These are phyloP conservation scores for Leptobrachium ailaonicum DNA, from an alignment of 2,113 vertebrate species.

Conservation along the genomic window DNA sequence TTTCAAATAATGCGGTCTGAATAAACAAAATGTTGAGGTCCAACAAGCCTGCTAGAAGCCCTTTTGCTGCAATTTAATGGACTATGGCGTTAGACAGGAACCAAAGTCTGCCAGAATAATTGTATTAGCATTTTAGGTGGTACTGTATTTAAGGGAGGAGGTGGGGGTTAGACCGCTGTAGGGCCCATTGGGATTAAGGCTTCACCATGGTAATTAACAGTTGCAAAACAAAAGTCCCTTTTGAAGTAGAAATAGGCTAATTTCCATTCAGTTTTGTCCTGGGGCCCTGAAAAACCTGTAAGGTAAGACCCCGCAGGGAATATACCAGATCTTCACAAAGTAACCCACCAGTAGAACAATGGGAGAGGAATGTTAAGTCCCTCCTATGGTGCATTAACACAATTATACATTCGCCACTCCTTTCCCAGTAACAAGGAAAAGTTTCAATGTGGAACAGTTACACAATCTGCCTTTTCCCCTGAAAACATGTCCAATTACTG, in stretches of 20 bases:
- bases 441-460: neutral
- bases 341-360: constrained; percentile 13
- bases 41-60: no score
- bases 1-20: no score
- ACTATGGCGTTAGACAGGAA: neutral
- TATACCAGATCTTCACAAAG: constrained; percentile 19
- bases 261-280: neutral
- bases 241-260: constrained; percentile 17
- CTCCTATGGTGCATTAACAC: constrained; percentile 11
- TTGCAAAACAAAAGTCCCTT: constrained; percentile 8
- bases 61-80: no score
- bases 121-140: neutral
- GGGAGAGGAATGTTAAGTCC: constrained; percentile 24
- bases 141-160: constrained; percentile 6
- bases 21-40: no score
- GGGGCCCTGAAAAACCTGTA: constrained; percentile 33
- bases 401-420: neutral
- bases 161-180: neutral
- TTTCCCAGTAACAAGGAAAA: neutral
- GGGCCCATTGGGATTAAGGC: neutral
- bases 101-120: neutral
- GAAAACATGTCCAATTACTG: no score
- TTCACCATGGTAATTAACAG: constrained; percentile 19
- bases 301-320: constrained; percentile 22
- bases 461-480: neutral